These are phyloP conservation scores for Porites australiensis DNA, from an alignment of 64 coral and sea anemone genomes.

Conservation along the genomic window DNA sequence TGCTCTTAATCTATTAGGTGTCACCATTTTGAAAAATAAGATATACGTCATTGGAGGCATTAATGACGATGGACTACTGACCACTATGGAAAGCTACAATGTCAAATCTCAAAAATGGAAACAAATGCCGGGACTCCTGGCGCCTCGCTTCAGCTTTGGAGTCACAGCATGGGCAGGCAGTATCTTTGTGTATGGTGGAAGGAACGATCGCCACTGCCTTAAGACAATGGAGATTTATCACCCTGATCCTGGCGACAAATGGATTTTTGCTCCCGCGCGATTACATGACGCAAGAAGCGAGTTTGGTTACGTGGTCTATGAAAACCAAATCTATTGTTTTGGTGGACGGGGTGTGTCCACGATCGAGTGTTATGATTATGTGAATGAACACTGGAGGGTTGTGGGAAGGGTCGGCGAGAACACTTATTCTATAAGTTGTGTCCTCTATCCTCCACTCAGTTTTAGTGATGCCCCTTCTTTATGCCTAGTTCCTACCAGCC, in stretches of 20 bases:
- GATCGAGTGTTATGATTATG: slow-evolving; percentile 31
- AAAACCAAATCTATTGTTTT: slow-evolving; percentile 62
- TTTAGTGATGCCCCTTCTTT: background rate
- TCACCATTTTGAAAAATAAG: slow-evolving; percentile 34
- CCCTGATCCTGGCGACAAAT: slow-evolving; percentile 5
- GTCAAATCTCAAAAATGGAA: slow-evolving; percentile 68
- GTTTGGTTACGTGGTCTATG: slow-evolving; percentile 26
- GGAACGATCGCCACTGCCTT: slow-evolving; percentile 68
- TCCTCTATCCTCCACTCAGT: slow-evolving; percentile 36
- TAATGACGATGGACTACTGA: slow-evolving; percentile 66
- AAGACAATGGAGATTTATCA: slow-evolving; percentile 52
- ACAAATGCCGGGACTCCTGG: slow-evolving; percentile 26
- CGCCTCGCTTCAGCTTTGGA: slow-evolving; percentile 67
- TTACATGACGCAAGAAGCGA: slow-evolving; percentile 51
- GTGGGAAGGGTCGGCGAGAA: slow-evolving; percentile 34
- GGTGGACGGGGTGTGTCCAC: slow-evolving; percentile 50
- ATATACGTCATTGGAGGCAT: slow-evolving; percentile 82
- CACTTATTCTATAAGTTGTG: slow-evolving; percentile 33
- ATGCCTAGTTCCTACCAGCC: too few relatives aligned
- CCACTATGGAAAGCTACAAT: slow-evolving; percentile 57
- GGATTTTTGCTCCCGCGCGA: background rate
- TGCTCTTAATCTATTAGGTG: slow-evolving; percentile 22
- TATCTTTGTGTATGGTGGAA: slow-evolving; percentile 74
- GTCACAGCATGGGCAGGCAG: slow-evolving; percentile 17
- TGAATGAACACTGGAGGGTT: slow-evolving; percentile 21